These are phyloP conservation scores for Drosophila emarginata DNA, from an alignment of 2,888 invertebrate species.

Conservation along the genomic window DNA sequence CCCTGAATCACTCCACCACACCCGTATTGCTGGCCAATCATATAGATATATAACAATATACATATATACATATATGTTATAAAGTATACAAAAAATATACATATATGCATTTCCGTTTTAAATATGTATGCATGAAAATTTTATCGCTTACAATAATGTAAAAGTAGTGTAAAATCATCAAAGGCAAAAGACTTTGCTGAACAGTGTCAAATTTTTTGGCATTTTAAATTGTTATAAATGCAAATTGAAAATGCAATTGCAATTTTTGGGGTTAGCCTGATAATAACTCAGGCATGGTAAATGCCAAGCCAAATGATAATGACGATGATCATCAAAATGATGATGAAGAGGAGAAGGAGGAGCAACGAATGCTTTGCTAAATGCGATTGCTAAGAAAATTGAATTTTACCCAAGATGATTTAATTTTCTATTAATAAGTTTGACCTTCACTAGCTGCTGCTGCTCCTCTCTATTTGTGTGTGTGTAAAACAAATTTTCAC, in stretches of 20 bases:
- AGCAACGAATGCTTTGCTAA: constrained; percentile 3
- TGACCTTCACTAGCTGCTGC: constrained; percentile 70
- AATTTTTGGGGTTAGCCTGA: constrained; percentile 16
- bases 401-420: constrained; percentile 73
- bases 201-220: constrained; percentile 34
- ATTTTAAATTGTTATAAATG: constrained; percentile 31
- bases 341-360: constrained; percentile 5
- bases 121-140: no score
- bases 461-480: constrained; percentile 20
- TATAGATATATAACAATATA: constrained; percentile 11
- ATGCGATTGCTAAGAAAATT: constrained; percentile 61
- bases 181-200: constrained; percentile 2
- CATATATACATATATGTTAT: no score
- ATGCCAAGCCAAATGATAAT: constrained; percentile 26
- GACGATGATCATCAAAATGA: not conserved
- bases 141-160: no score
- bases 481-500: constrained; percentile 37
- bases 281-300: constrained; percentile 40
- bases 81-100: no score
- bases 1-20: constrained; percentile 37
- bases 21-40: constrained; percentile 26
- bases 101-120: constrained; percentile 62
- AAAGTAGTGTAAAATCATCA: not conserved
- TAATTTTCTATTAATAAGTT: constrained; percentile 76
- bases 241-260: constrained; percentile 30